phyloP scores from a whole-genome alignment of 1,140 invertebrate genomes.

The Zaprionus kolodkinae region DNA sequence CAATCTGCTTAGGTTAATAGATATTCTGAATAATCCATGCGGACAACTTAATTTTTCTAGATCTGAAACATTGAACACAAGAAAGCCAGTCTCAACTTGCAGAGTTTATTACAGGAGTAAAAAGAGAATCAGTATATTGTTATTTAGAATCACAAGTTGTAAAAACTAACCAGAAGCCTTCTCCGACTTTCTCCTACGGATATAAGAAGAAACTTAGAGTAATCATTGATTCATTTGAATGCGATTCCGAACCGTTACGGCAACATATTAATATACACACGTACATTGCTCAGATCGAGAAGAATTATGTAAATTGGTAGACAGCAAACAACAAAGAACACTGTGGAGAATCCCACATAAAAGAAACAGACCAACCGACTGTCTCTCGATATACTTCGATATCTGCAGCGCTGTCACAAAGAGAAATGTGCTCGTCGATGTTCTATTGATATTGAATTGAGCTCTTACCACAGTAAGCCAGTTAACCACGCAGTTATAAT shows the following conservation, averaged over 20 bases:
- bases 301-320: constrained; percentile 71
- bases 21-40: too few species aligned
- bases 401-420: not conserved
- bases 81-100: too few species aligned
- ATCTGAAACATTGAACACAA: too few species aligned
- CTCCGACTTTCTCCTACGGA: not conserved
- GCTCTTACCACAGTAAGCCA: constrained; percentile 71
- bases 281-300: constrained; percentile 1
- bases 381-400: not conserved
- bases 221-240: not conserved
- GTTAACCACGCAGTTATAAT: constrained; percentile 50
- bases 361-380: not conserved
- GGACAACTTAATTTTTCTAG: too few species aligned
- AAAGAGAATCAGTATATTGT: too few species aligned
- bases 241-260: not conserved
- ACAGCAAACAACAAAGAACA: not conserved
- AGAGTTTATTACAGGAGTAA: too few species aligned
- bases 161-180: not conserved
- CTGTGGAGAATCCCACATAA: too few species aligned
- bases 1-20: too few species aligned
- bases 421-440: constrained; percentile 56
- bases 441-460: constrained; percentile 68
- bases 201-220: not conserved
- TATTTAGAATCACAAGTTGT: too few species aligned
- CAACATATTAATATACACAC: not conserved